Evolutionary conservation across 2,888 invertebrate species (phyloP).

Genomic region (Brachypalpus laphriformis): DNA sequence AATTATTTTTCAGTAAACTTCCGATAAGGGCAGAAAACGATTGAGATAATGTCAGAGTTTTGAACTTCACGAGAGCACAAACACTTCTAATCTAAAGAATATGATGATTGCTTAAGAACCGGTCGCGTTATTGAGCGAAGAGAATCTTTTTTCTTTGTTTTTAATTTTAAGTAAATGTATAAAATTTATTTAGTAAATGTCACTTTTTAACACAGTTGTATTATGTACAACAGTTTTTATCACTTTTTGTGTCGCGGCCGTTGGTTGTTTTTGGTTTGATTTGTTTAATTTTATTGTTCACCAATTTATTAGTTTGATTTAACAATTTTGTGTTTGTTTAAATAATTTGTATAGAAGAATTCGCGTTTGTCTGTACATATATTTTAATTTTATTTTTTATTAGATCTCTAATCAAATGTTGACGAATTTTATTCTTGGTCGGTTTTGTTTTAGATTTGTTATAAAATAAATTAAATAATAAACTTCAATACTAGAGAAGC

Average conservation of each 20-base stretch:
- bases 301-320: constrained; percentile 47
- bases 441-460: constrained; percentile 6
- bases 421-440: no score
- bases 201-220: constrained; percentile 52
- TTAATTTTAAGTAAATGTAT: constrained; percentile 41
- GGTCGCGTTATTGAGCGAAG: constrained; percentile 46
- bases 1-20: constrained; percentile 17
- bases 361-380: not conserved
- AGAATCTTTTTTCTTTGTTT: not conserved
- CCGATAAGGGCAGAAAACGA: constrained; percentile 45
- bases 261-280: constrained; percentile 49
- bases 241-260: constrained; percentile 71
- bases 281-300: constrained; percentile 50
- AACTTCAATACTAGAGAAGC: constrained; percentile 79
- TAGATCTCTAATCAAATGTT: constrained; percentile 39
- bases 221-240: constrained; percentile 60
- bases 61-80: constrained; percentile 67
- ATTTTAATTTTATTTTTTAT: constrained; percentile 8
- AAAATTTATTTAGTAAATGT: constrained; percentile 39
- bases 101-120: constrained; percentile 47
- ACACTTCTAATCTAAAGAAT: constrained; percentile 69
- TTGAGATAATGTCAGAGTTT: constrained; percentile 49
- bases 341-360: not conserved
- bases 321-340: constrained; percentile 17
- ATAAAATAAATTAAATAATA: not conserved